These are phyloP conservation scores for Tethya wilhelma DNA, from an alignment of 37 sponge, comb jelly and placozoan species.

Conservation along the genomic window DNA sequence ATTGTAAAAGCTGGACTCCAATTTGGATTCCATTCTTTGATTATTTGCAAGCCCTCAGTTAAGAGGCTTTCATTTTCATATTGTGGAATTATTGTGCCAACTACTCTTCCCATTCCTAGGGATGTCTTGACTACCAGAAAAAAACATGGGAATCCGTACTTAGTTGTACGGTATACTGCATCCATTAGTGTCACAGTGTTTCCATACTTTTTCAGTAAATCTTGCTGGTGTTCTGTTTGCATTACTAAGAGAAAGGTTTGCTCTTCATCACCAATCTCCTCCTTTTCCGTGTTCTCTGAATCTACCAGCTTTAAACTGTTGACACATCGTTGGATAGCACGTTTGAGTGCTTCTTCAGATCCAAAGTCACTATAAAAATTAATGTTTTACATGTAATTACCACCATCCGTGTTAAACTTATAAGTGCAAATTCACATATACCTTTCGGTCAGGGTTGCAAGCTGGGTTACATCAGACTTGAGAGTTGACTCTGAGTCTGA, in stretches of 20 bases:
- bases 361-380: neutral
- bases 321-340: neutral
- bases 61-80: constrained; percentile 26
- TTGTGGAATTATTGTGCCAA: constrained; percentile 47
- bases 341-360: neutral
- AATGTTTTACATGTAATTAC: no score
- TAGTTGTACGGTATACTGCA: constrained; percentile 27
- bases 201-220: constrained; percentile 16
- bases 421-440: neutral
- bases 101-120: constrained; percentile 41
- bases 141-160: constrained; percentile 62
- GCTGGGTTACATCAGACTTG: neutral
- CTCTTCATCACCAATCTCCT: neutral
- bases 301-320: neutral
- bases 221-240: constrained; percentile 16
- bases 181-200: constrained; percentile 18
- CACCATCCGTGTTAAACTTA: neutral
- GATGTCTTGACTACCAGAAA: constrained; percentile 49
- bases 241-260: constrained; percentile 9
- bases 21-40: constrained; percentile 36
- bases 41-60: constrained; percentile 16
- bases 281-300: neutral
- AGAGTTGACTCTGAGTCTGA: neutral
- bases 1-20: constrained; percentile 38
- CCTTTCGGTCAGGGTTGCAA: neutral